These are phyloP conservation scores for Orchesella flavescens DNA, from an alignment of 2,888 invertebrate species.

Conservation along the genomic window DNA sequence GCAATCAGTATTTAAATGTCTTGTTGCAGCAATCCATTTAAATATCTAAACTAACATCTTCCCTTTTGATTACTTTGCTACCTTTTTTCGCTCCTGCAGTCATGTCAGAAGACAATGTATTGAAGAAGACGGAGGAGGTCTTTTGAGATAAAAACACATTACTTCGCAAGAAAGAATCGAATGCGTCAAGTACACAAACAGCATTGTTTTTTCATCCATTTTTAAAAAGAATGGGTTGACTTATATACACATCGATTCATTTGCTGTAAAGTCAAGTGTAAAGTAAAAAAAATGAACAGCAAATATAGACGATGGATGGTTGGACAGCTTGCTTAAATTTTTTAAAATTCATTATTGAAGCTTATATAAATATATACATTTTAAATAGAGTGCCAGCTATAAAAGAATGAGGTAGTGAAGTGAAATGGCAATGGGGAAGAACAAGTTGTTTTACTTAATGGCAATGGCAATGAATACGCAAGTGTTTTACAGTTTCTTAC, in stretches of 20 bases:
- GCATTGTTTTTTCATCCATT: constrained; percentile 35
- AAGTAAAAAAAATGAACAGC: not conserved
- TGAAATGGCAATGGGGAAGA: constrained; percentile 15
- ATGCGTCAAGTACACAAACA: not conserved
- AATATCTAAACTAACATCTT: constrained; percentile 37
- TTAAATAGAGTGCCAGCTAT: too few relatives aligned
- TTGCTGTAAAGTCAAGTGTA: not conserved
- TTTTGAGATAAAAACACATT: constrained; percentile 24
- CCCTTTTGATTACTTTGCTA: constrained; percentile 32
- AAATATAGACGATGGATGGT: not conserved
- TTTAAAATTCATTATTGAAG: not conserved
- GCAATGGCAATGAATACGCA: constrained; percentile 38
- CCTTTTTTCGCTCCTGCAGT: constrained; percentile 29
- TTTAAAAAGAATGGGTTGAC: not conserved
- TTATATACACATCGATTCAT: not conserved
- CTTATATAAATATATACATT: not conserved
- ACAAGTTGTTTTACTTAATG: constrained; percentile 30
- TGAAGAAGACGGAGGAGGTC: constrained; percentile 36
- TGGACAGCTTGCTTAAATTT: constrained; percentile 23
- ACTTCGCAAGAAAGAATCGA: not conserved
- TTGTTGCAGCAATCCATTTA: constrained; percentile 23
- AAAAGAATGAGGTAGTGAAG: not conserved
- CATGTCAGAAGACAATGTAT: constrained; percentile 21
- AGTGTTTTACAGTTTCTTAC: constrained; percentile 15
- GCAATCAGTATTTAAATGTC: constrained; percentile 32